A percentile compares a stretch with the other conserved stretches of the same genome.
Evolutionary conservation across 2,113 vertebrate genomes (phyloP).

Genomic region (Hippocampus barbouri): DNA sequence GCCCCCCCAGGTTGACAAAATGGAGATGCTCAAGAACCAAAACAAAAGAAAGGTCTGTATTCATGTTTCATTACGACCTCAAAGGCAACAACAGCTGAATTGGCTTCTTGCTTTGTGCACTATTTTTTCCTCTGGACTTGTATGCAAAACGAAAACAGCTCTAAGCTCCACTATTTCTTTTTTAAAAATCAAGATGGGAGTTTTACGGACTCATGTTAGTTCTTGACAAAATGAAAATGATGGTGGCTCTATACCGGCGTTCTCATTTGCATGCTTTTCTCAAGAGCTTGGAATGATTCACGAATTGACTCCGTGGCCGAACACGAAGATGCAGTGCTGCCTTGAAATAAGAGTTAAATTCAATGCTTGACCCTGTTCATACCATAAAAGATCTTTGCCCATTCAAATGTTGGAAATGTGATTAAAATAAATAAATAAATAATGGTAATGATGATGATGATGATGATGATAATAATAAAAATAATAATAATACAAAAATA

Average conservation of each 20-base stretch:
- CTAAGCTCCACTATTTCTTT: not conserved
- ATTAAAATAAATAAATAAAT: no score
- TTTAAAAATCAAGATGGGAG: not conserved
- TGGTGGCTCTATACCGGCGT: conserved; percentile 35
- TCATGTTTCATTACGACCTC: not conserved
- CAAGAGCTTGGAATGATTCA: not conserved
- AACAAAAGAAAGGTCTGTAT: conserved; percentile 55
- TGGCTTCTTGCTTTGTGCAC: not conserved
- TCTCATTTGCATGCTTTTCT: conserved; percentile 19
- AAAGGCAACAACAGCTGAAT: not conserved
- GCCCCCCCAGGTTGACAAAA: not conserved
- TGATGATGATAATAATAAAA: no score
- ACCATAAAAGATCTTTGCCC: no score
- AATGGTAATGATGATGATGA: no score
- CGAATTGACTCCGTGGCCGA: not conserved
- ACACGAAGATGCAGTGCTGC: not conserved
- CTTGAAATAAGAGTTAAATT: no score
- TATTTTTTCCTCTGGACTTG: not conserved
- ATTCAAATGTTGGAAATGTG: no score
- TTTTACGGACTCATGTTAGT: not conserved
- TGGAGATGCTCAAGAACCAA: conserved; percentile 12
- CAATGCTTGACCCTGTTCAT: no score
- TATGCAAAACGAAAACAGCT: not conserved
- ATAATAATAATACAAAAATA: no score
- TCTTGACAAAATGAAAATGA: not conserved